Evolutionary conservation across 2,113 vertebrate species (phyloP).

Genomic region (Hypanus sabinus): DNA sequence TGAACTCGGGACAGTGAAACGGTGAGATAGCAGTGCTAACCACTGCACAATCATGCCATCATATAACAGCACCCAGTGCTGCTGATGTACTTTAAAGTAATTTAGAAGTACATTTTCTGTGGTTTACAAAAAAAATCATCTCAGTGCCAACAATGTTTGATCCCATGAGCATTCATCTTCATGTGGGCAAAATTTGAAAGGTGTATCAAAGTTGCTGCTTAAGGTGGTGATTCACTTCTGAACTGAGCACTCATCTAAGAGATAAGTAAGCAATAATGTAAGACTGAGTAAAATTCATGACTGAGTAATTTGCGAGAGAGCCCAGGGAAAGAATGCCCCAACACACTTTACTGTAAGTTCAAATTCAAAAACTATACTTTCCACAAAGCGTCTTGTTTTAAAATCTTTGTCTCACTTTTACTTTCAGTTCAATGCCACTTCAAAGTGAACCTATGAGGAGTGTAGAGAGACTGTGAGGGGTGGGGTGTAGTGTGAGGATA

Average conservation of each 20-base stretch:
- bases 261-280: neutral
- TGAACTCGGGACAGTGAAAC: too few species aligned
- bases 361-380: neutral
- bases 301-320: neutral
- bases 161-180: neutral
- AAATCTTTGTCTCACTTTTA: neutral
- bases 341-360: neutral
- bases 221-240: slow-evolving; percentile 8
- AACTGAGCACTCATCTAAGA: neutral
- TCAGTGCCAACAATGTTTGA: neutral
- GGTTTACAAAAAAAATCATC: neutral
- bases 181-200: slow-evolving; percentile 1
- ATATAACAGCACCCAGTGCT: too few species aligned
- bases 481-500: too few species aligned
- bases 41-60: neutral
- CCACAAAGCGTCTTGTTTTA: too few species aligned
- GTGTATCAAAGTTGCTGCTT: neutral
- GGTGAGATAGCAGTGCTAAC: too few species aligned
- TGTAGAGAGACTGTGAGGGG: too few species aligned
- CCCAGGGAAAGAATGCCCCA: neutral
- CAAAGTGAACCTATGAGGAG: too few species aligned
- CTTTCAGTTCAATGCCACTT: neutral
- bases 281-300: neutral
- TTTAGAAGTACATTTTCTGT: neutral
- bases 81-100: neutral